These are phyloP conservation scores for Aix galericulata DNA, from an alignment of 2,113 vertebrate genomes.

Conservation along the genomic window DNA sequence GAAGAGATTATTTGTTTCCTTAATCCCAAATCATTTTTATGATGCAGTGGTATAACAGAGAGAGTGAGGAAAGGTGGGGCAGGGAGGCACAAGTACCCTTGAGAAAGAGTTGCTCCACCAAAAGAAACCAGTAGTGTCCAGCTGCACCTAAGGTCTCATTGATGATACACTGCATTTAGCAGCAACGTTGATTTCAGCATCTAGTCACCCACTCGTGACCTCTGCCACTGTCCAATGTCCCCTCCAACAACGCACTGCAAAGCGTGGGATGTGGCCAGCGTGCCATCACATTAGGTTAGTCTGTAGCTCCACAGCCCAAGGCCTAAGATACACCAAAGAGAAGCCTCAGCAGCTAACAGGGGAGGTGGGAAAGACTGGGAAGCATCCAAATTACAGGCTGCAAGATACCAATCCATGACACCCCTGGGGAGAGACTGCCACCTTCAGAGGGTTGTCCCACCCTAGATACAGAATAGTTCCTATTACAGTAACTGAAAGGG, in stretches of 20 bases:
- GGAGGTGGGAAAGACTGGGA: not conserved
- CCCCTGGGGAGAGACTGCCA: not conserved
- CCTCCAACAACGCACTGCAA: not conserved
- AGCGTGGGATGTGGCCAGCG: rapidly evolving
- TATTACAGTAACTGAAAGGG: not conserved
- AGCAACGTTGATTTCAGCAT: not conserved
- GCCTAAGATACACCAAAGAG: not conserved
- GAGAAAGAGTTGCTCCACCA: constrained; percentile 14
- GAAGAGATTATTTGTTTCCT: not conserved
- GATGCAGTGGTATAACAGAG: not conserved
- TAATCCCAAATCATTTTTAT: not conserved
- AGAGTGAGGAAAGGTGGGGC: not conserved
- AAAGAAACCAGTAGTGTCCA: not conserved
- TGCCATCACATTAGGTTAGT: not conserved
- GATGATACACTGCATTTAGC: not conserved
- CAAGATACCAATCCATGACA: not conserved
- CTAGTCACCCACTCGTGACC: not conserved
- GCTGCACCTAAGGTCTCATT: not conserved
- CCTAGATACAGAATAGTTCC: not conserved
- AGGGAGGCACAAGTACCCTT: not conserved
- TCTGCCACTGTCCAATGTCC: not conserved
- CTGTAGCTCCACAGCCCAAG: not conserved
- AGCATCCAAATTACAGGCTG: not conserved
- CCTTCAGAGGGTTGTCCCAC: not conserved
- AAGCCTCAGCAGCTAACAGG: not conserved